Percentiles rank a stretch among this genome's conserved stretches.
Evolutionary conservation across 2,888 invertebrate species (phyloP).

Genomic region (Cheilosia variabilis): DNA sequence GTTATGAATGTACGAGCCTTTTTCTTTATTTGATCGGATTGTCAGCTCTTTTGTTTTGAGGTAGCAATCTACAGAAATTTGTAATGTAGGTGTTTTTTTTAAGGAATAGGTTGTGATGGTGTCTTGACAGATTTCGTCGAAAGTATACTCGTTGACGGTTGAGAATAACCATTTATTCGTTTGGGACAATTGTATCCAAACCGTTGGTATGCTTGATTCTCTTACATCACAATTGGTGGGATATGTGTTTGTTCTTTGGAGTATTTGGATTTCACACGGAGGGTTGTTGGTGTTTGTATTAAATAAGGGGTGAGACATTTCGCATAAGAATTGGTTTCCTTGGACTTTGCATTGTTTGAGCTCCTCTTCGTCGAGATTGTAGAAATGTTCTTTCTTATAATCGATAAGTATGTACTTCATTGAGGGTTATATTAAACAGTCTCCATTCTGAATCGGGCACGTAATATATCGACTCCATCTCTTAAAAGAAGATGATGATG

Average conservation of each 20-base stretch:
- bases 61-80: too few species aligned
- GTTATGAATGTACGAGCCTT: too few species aligned
- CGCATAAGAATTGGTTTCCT: neutral
- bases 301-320: constrained; percentile 6
- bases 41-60: too few species aligned
- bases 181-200: neutral
- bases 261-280: constrained; percentile 1
- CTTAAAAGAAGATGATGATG: too few species aligned
- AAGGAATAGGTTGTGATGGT: constrained; percentile 10
- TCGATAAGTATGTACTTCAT: neutral
- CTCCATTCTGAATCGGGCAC: too few species aligned
- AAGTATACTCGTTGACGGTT: neutral
- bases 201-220: neutral
- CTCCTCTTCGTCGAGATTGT: neutral
- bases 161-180: constrained; percentile 15
- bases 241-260: neutral
- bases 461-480: too few species aligned
- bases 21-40: too few species aligned
- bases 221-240: neutral
- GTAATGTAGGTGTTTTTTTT: neutral
- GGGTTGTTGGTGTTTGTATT: neutral
- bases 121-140: constrained; percentile 9
- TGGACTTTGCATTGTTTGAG: neutral
- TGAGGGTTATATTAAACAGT: neutral
- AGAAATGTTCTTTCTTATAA: neutral